Evolutionary conservation across 2,113 vertebrate species (phyloP).

Genomic region (Cettia cetti): DNA sequence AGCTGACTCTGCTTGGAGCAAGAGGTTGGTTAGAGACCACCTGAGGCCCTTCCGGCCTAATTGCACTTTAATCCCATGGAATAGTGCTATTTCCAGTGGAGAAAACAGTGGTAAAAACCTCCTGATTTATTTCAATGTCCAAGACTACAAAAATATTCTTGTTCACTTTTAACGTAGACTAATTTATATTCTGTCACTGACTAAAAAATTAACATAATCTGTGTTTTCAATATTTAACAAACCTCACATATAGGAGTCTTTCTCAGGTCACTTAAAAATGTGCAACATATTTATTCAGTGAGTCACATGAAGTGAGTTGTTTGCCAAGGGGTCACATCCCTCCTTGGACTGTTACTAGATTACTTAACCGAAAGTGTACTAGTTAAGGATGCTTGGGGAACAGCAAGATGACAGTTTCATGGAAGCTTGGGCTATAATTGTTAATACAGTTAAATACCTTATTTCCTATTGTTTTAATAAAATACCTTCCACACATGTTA

Average conservation of each 20-base stretch:
- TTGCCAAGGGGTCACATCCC: not conserved
- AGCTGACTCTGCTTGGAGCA: not conserved
- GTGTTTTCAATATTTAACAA: not conserved
- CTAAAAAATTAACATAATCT: not conserved
- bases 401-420: not conserved
- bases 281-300: not conserved
- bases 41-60: not conserved
- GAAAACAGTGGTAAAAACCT: not conserved
- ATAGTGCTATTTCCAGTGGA: not conserved
- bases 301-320: not conserved
- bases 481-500: accelerated
- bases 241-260: not conserved
- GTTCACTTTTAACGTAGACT: not conserved
- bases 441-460: not conserved
- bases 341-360: not conserved
- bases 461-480: not conserved
- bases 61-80: not conserved
- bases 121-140: not conserved
- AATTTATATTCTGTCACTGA: not conserved
- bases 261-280: not conserved
- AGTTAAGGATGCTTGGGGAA: not conserved
- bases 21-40: not conserved
- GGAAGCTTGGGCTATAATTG: not conserved
- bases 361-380: not conserved
- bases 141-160: not conserved